phyloP scores from a whole-genome alignment of 1,140 invertebrate genomes.

The Meteorus sp. region DNA sequence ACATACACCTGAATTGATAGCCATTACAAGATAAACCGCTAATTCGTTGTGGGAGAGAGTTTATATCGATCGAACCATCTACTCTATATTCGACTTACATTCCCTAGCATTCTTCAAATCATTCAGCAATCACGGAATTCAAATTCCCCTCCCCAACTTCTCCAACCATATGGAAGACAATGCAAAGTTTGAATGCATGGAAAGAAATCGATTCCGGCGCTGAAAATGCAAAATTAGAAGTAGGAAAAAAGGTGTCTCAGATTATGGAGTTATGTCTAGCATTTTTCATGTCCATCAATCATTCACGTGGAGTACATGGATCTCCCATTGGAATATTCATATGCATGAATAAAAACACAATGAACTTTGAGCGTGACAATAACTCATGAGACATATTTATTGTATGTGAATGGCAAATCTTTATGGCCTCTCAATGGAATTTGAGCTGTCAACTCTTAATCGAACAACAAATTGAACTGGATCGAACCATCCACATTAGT shows the following conservation, averaged over 20 bases:
- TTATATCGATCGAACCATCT: not conserved
- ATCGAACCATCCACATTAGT: not conserved
- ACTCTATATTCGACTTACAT: no score
- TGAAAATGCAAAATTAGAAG: not conserved
- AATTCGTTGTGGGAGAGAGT: not conserved
- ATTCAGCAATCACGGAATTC: no score
- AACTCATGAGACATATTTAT: conserved; percentile 28
- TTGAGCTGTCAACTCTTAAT: conserved; percentile 29
- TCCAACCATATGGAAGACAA: no score
- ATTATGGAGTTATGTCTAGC: no score
- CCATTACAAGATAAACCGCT: conserved; percentile 19
- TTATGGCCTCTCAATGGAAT: conserved; percentile 28
- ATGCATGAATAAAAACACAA: no score
- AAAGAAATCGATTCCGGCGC: no score
- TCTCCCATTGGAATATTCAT: conserved; percentile 12
- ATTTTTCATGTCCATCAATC: no score
- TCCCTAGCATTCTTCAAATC: no score
- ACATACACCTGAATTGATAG: conserved; percentile 28
- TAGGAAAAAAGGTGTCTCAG: not conserved
- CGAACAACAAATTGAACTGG: conserved; percentile 14
- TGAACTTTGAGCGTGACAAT: conserved; percentile 26
- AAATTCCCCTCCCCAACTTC: no score
- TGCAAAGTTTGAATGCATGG: no score
- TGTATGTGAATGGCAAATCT: conserved; percentile 27
- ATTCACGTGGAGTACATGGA: no score